Percentiles rank a stretch among this genome's conserved stretches.
These are phyloP conservation scores for Augiades crinisus DNA, from an alignment of 2,888 invertebrate genomes.

Conservation along the genomic window DNA sequence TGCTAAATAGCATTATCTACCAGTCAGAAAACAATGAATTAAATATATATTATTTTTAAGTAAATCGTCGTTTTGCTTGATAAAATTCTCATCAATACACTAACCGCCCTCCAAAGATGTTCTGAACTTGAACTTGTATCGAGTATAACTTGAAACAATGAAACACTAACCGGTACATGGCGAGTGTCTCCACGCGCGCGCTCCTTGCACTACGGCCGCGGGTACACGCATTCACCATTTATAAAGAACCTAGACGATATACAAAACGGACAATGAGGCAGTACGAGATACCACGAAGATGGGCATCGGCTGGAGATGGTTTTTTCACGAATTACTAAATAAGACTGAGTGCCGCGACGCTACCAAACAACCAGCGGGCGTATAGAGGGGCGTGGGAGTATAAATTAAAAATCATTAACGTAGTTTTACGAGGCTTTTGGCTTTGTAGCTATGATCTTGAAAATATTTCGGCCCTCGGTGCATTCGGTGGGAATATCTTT, in stretches of 20 bases:
- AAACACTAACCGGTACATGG: slow-evolving; percentile 70
- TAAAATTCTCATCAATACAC: no score
- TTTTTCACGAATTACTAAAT: slow-evolving; percentile 54
- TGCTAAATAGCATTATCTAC: no score
- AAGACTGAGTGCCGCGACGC: slow-evolving; percentile 36
- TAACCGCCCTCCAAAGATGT: no score
- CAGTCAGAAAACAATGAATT: no score
- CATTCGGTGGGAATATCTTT: slow-evolving; percentile 11
- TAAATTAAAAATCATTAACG: slow-evolving; percentile 18
- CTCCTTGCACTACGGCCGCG: slow-evolving; percentile 44
- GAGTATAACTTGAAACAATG: slow-evolving; percentile 35
- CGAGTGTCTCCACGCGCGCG: slow-evolving; percentile 39
- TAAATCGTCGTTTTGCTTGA: no score
- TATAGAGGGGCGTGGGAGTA: slow-evolving; percentile 44
- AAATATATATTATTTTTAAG: no score
- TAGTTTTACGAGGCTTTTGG: slow-evolving; percentile 17
- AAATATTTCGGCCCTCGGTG: slow-evolving; percentile 11
- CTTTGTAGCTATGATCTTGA: slow-evolving; percentile 19
- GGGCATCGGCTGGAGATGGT: slow-evolving; percentile 32
- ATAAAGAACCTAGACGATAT: slow-evolving; percentile 54
- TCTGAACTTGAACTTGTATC: slow-evolving; percentile 29
- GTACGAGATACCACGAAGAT: slow-evolving; percentile 26
- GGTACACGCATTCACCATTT: slow-evolving; percentile 53
- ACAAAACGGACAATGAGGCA: slow-evolving; percentile 48
- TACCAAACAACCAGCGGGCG: slow-evolving; percentile 13